Conservation (phyloP, 1,140 invertebrate species). For the Copidosoma floridanum region DNA sequence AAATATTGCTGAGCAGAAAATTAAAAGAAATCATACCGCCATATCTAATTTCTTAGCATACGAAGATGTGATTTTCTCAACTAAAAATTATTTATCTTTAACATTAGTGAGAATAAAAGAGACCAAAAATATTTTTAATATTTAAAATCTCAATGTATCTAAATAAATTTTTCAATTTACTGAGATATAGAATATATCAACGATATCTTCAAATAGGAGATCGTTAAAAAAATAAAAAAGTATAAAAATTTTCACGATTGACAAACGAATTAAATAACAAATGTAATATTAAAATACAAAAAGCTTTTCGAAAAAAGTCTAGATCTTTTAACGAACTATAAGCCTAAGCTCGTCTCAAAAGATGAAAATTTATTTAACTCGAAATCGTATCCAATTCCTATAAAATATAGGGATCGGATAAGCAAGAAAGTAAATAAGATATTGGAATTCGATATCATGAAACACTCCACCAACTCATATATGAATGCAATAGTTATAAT, state of each 20-base stretch:
- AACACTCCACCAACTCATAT: conserved; percentile 33
- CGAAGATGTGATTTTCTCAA: neutral
- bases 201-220: neutral
- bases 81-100: neutral
- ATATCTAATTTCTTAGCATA: neutral
- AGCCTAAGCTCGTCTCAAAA: conserved; percentile 23
- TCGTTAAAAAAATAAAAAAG: neutral
- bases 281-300: conserved; percentile 1
- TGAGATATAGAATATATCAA: neutral
- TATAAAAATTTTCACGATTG: neutral
- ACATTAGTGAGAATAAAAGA: neutral
- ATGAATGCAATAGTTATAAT: conserved; percentile 39
- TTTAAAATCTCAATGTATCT: neutral
- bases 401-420: conserved; percentile 18
- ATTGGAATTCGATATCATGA: conserved; percentile 30
- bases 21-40: neutral
- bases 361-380: conserved; percentile 16
- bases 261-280: conserved; percentile 2
- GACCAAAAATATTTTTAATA: neutral
- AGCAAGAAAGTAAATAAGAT: conserved; percentile 20
- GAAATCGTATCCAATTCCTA: conserved; percentile 30
- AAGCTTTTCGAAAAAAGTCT: conserved; percentile 25
- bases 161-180: neutral
- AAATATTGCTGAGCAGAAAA: neutral
- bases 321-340: conserved; percentile 22